Evolutionary conservation across 1,140 invertebrate genomes (phyloP).

Genomic region (roundworm (Caenorhabditis elegans)): DNA sequence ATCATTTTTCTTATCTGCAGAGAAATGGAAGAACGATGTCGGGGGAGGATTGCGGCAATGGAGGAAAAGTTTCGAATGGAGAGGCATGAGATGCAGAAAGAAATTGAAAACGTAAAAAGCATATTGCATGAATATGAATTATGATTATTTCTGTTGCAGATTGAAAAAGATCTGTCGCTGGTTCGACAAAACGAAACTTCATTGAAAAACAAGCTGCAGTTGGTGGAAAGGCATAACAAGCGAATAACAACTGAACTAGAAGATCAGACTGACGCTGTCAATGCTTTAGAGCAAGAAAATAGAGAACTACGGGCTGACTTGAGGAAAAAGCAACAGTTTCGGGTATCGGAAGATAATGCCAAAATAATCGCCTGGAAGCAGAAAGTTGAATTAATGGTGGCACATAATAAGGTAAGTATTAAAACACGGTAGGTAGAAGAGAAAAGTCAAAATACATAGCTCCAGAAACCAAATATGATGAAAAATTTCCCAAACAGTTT

Average conservation of each 20-base stretch:
- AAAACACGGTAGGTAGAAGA: too few species aligned
- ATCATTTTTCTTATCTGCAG: conserved; percentile 24
- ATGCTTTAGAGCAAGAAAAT: conserved; percentile 38
- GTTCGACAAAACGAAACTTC: conserved; percentile 37
- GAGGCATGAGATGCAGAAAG: conserved; percentile 39
- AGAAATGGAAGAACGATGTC: conserved; percentile 39
- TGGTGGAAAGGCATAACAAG: conserved; percentile 37
- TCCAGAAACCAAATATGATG: too few species aligned
- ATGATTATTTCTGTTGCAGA: not conserved
- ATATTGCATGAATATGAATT: not conserved
- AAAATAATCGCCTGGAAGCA: conserved; percentile 43
- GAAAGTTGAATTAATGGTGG: conserved; percentile 45
- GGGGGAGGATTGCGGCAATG: conserved; percentile 35
- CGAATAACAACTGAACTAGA: conserved; percentile 33
- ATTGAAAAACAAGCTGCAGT: conserved; percentile 16
- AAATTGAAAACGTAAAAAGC: conserved; percentile 35
- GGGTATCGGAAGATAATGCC: conserved; percentile 25
- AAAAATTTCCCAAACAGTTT: too few species aligned
- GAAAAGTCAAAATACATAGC: too few species aligned
- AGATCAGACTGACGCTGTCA: conserved; percentile 22
- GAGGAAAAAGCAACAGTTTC: conserved; percentile 27
- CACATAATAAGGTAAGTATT: conserved; percentile 38
- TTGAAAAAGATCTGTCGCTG: conserved; percentile 40
- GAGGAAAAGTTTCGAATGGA: conserved; percentile 42
- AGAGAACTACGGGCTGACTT: conserved; percentile 23